Conservation (phyloP, 2,888 invertebrate genomes). For the Sinelater perroti region DNA sequence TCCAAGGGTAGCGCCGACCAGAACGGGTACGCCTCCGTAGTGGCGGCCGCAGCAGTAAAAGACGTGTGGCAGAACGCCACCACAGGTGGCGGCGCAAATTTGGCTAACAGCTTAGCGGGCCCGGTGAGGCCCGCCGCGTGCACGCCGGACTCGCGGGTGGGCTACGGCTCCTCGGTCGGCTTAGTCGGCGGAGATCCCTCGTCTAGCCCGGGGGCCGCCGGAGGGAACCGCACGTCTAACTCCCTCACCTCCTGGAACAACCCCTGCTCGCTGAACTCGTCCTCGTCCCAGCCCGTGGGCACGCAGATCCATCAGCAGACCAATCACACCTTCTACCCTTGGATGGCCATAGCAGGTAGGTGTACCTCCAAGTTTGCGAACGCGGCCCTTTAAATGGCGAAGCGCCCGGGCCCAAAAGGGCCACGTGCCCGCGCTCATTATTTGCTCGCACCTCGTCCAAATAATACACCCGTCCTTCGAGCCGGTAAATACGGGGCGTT, state of each 20-base stretch:
- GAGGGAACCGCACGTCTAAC: conserved; percentile 64
- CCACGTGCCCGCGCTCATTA: conserved; percentile 30
- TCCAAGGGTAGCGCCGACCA: conserved; percentile 71
- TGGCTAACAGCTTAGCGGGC: conserved; percentile 68
- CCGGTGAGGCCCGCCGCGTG: conserved; percentile 87
- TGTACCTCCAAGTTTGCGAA: conserved; percentile 13
- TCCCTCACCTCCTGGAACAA: conserved; percentile 84
- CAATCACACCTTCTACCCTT: conserved; percentile 95
- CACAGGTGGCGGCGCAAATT: conserved; percentile 71
- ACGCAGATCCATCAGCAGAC: conserved; percentile 90
- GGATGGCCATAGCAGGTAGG: conserved; percentile 98
- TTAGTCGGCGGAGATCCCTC: conserved; percentile 79
- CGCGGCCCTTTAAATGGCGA: conserved; percentile 3
- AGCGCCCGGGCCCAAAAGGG: background rate
- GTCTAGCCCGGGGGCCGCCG: conserved; percentile 76
- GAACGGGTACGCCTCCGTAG: conserved; percentile 75
- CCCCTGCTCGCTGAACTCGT: conserved; percentile 85
- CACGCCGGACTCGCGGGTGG: conserved; percentile 86
- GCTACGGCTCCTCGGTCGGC: conserved; percentile 74
- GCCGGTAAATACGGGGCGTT: conserved; percentile 44
- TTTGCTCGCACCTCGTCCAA: conserved; percentile 32
- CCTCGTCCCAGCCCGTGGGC: conserved; percentile 78
- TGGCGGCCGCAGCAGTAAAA: conserved; percentile 70
- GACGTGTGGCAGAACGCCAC: conserved; percentile 74
- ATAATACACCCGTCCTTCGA: conserved; percentile 33